Percentiles rank a stretch among this genome's conserved stretches.
Conservation (phyloP, 2,797 vertebrate species). For the Lagorchestes hirsutus region DNA sequence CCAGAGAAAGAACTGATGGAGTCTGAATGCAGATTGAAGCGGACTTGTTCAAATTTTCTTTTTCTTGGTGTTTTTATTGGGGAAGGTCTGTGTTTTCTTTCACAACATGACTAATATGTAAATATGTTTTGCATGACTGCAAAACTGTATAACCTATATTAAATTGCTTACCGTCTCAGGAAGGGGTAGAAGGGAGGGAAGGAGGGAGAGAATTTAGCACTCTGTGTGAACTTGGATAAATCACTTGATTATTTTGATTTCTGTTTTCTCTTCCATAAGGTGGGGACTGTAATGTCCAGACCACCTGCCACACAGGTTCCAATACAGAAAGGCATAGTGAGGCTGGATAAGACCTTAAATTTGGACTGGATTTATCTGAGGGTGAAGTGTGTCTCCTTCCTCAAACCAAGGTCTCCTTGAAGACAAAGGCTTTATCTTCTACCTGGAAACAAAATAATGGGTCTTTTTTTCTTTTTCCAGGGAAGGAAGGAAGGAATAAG, state of each 20-base stretch:
- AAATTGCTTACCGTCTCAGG: not conserved
- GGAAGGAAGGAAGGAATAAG: not conserved
- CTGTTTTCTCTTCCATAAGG: not conserved
- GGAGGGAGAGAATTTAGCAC: not conserved
- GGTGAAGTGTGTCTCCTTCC: not conserved
- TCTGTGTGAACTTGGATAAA: not conserved
- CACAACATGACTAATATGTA: not conserved
- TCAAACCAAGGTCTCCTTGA: not conserved
- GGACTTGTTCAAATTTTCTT: not conserved
- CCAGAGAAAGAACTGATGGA: not conserved
- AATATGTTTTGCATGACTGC: not conserved
- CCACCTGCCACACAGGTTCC: not conserved
- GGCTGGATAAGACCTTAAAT: not conserved
- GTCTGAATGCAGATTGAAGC: not conserved
- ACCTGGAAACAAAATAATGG: not conserved
- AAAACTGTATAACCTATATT: not conserved
- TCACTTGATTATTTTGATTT: not conserved
- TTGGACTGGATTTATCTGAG: not conserved
- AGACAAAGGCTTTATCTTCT: not conserved
- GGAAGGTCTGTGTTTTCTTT: not conserved
- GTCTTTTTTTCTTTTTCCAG: not conserved
- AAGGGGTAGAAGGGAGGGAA: no score
- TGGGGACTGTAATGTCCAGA: not conserved
- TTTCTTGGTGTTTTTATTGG: not conserved
- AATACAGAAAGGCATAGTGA: not conserved